These are phyloP conservation scores for Globodera ellingtonae DNA, from an alignment of 1,140 invertebrate species.

Conservation along the genomic window DNA sequence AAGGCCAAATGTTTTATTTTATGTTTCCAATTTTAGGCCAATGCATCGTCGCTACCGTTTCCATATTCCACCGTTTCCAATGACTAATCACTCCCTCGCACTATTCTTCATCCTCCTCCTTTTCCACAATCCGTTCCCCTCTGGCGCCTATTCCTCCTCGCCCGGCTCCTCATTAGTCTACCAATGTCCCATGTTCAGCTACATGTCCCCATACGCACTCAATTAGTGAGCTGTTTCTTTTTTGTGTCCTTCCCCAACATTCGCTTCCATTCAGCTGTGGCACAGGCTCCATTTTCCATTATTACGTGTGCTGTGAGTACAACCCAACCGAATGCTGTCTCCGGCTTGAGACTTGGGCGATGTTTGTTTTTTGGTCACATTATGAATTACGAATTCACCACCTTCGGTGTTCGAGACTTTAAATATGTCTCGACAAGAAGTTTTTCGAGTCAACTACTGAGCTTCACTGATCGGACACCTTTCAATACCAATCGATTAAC, in stretches of 20 bases:
- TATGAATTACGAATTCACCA: too few relatives aligned
- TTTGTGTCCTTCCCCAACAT: constrained; percentile 7
- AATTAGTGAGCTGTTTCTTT: constrained; percentile 33
- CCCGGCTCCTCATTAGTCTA: background rate
- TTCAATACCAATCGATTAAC: too few relatives aligned
- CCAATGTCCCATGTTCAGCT: constrained; percentile 12
- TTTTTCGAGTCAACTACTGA: too few relatives aligned
- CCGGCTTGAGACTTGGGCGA: constrained; percentile 53
- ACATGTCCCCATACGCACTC: constrained; percentile 25
- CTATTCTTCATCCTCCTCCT: background rate
- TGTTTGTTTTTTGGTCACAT: constrained; percentile 37
- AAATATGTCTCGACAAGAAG: too few relatives aligned
- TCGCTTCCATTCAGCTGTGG: constrained; percentile 44
- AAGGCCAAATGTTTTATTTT: too few relatives aligned
- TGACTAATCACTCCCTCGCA: background rate
- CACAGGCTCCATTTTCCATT: constrained; percentile 52
- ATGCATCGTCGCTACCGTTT: too few relatives aligned
- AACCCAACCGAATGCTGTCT: constrained; percentile 53
- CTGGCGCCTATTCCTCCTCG: background rate
- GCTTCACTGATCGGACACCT: too few relatives aligned
- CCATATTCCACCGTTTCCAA: too few relatives aligned
- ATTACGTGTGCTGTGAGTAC: constrained; percentile 55
- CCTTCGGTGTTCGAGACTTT: too few relatives aligned
- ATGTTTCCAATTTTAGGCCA: too few relatives aligned
- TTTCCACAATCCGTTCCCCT: background rate